Conservation (phyloP, 2,113 vertebrate species). For the Aldabrachelys gigantea region DNA sequence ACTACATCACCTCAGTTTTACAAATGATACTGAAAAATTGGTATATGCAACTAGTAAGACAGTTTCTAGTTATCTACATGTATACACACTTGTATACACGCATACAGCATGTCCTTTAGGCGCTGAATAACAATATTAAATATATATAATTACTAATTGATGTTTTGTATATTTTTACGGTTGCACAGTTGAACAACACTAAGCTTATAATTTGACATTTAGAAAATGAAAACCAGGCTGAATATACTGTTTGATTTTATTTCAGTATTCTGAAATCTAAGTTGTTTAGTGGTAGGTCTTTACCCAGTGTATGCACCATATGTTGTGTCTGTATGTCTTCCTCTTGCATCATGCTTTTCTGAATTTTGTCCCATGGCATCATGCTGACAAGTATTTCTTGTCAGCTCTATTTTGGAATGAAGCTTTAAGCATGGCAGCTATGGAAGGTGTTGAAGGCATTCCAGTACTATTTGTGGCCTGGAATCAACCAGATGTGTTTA, state of each 20-base stretch:
- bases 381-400: conserved; percentile 83
- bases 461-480: conserved; percentile 91
- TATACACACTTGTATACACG: conserved; percentile 28
- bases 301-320: conserved; percentile 67
- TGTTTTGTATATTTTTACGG: background rate
- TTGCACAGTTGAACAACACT: conserved; percentile 39
- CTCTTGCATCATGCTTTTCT: conserved; percentile 86
- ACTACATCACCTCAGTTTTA: conserved; percentile 44
- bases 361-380: conserved; percentile 82
- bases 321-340: conserved; percentile 74
- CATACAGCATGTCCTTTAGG: conserved; percentile 38
- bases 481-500: conserved; percentile 90
- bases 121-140: conserved; percentile 45
- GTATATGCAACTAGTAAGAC: conserved; percentile 58
- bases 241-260: conserved; percentile 63
- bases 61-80: conserved; percentile 31
- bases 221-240: conserved; percentile 46
- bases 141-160: conserved; percentile 60
- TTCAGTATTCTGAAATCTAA: conserved; percentile 68
- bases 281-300: conserved; percentile 61
- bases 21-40: conserved; percentile 42
- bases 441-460: conserved; percentile 91
- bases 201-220: conserved; percentile 60
- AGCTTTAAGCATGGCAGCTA: conserved; percentile 88
- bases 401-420: conserved; percentile 92